Base-by-base conservation (phyloP, 2,797 vertebrate species). In the Anguilla pacifica region DNA sequence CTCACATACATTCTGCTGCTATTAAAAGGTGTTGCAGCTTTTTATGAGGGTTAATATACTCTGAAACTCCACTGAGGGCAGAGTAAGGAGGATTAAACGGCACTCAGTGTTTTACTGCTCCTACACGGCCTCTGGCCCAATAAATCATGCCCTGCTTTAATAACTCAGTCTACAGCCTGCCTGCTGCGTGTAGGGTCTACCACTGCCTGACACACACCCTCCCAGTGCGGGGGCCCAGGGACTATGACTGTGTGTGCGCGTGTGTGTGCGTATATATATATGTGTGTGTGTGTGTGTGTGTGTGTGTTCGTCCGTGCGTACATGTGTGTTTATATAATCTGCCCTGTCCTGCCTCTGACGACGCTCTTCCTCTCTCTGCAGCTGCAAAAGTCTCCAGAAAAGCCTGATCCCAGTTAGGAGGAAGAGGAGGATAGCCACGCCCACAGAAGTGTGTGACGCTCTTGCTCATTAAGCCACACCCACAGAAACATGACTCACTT, bases 321-420 rank as follows among this genome's bases (percentile, higher is more conserved):
- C 7, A 15, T 46, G 77, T 43, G 72, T 77, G 31, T 43, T 10
- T 85, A 67, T 43, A 31, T 74, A 13, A 5, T 39, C 17, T 7
- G 6, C 2, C 61, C 61, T 28, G 55, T 53, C 11, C 22, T 19
- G 85, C 72, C 53, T 70, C 31, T 61, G 15, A 49, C 83, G 0
- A 22, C 6, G 22, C 83, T 87, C 59, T 88, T 89, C 64, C 79
- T 4, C 11, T 61, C 35, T 72, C 11, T 85, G 64, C 91, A 93
- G 92, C 89, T 92, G 46, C 96, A 96, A 90, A 97, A 94, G 91
- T 94, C 96, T 89, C 95, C 94, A 95, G 96, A 96, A 89, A 96
- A 87, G 86, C 92, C 94, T 39, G 95, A 94, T 86, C 93, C 95
- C 84, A 96, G 95, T 93, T 96, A 97, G 93, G 86, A 94, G 84